These are phyloP conservation scores for Oscheius onirici DNA, from an alignment of 2,888 invertebrate species.

Conservation along the genomic window DNA sequence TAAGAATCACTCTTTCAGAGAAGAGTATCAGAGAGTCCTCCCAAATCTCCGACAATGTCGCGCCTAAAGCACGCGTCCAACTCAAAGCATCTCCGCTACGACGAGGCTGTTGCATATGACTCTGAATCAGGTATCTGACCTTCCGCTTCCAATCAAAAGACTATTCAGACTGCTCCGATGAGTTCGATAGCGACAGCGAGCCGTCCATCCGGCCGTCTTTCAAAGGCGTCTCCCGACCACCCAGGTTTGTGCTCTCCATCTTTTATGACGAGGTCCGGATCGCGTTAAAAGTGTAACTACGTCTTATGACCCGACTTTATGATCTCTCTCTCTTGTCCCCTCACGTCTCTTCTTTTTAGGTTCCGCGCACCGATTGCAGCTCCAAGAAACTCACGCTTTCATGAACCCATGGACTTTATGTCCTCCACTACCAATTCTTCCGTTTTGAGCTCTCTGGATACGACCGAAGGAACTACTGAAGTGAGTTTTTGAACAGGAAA, in stretches of 20 bases:
- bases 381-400: neutral
- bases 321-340: neutral
- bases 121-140: slow-evolving; percentile 6
- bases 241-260: slow-evolving; percentile 6
- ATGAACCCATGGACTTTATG: slow-evolving; percentile 10
- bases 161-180: slow-evolving; percentile 16
- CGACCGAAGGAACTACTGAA: slow-evolving; percentile 9
- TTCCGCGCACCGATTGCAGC: neutral
- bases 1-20: no score
- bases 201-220: neutral
- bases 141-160: neutral
- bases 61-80: neutral
- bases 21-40: no score
- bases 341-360: neutral
- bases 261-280: neutral
- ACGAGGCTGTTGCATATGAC: neutral
- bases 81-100: neutral
- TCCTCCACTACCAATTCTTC: slow-evolving; percentile 31
- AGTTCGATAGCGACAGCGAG: slow-evolving; percentile 31
- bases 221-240: neutral
- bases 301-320: slow-evolving; percentile 3
- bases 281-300: neutral
- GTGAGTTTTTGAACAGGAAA: neutral
- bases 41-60: neutral
- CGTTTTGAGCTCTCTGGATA: slow-evolving; percentile 6